Conservation (phyloP, 2,113 vertebrate species). For the Zapus hudsonius region DNA sequence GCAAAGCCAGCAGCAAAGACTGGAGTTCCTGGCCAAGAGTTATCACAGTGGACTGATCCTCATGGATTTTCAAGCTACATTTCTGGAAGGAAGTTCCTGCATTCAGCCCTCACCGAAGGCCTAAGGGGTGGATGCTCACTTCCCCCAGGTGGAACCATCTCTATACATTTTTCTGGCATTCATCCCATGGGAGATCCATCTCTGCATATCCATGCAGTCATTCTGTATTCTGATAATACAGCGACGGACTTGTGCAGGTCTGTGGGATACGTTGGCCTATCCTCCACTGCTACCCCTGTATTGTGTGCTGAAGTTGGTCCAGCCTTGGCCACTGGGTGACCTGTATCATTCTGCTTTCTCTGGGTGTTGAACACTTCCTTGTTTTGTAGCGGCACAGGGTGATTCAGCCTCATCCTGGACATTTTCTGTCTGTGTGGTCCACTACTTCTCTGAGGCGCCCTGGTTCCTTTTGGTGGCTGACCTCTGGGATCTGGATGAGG, state of each 20-base stretch:
- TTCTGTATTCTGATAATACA: no score
- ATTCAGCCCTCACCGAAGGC: no score
- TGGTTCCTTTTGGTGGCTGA: neutral
- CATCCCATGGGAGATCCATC: neutral
- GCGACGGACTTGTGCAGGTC: neutral
- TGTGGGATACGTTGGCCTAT: neutral
- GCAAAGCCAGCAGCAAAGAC: no score
- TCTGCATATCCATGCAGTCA: neutral
- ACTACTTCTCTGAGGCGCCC: neutral
- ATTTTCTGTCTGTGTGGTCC: neutral
- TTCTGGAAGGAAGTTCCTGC: no score
- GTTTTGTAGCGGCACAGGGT: no score
- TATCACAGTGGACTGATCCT: no score
- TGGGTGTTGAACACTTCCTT: neutral
- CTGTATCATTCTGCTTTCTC: neutral
- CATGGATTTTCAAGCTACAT: no score
- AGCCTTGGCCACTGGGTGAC: no score
- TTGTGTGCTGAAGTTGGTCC: no score
- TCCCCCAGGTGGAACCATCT: neutral
- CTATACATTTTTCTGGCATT: neutral
- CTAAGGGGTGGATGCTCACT: no score
- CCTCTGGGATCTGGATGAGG: rapidly evolving
- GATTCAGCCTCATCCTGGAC: neutral
- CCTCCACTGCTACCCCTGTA: neutral
- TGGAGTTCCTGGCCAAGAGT: no score